These are phyloP conservation scores for Aleadryas rufinucha DNA, from an alignment of 2,113 vertebrate genomes.

Conservation along the genomic window DNA sequence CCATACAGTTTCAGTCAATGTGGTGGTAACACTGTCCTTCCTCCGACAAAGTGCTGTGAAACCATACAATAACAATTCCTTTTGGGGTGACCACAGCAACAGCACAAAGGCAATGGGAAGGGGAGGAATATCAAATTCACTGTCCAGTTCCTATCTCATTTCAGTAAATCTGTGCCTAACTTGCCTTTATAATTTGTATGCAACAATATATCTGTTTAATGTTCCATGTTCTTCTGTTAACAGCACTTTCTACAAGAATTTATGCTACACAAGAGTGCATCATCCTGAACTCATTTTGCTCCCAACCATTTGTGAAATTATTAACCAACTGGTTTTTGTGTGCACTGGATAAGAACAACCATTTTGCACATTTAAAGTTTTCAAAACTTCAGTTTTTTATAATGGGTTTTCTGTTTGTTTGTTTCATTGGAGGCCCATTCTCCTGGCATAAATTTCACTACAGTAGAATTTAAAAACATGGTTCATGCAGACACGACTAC, in stretches of 20 bases:
- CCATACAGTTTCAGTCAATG: fast-evolving
- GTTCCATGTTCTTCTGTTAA: not conserved
- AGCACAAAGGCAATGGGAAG: not conserved
- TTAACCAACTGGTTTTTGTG: slow-evolving; percentile 12
- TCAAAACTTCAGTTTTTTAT: not conserved
- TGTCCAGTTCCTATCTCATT: not conserved
- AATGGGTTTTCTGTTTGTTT: not conserved
- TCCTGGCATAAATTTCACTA: not conserved
- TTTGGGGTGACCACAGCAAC: not conserved
- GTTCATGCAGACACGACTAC: not conserved
- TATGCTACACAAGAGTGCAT: not conserved
- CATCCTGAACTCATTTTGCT: not conserved
- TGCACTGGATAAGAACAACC: not conserved
- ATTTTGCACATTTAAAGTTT: not conserved
- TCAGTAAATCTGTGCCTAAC: not conserved
- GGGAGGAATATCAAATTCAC: not conserved
- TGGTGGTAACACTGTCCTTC: not conserved
- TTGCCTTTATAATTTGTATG: not conserved
- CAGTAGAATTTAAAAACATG: not conserved
- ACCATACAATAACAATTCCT: not conserved
- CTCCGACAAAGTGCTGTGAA: not conserved
- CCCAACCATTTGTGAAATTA: not conserved
- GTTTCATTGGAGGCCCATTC: not conserved
- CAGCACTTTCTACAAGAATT: not conserved
- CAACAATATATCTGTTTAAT: not conserved